These are phyloP conservation scores for Solenopsis invicta DNA, from an alignment of 1,140 invertebrate genomes.

Conservation along the genomic window DNA sequence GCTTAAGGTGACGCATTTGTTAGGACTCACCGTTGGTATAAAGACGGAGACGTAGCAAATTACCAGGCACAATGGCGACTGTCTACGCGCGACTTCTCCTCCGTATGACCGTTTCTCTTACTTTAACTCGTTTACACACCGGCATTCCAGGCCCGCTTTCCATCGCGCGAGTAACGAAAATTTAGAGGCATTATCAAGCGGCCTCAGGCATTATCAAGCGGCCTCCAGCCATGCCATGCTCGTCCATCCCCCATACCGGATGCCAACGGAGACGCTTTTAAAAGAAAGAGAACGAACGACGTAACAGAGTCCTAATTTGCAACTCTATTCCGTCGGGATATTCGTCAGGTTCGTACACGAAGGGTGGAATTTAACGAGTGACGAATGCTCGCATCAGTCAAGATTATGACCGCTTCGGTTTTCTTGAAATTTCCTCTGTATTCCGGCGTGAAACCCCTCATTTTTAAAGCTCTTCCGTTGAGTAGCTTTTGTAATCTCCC, in stretches of 20 bases:
- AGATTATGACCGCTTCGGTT: conserved; percentile 58
- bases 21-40: conserved; percentile 16
- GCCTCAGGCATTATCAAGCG: conserved; percentile 70
- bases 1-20: conserved; percentile 52
- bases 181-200: conserved; percentile 74
- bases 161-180: conserved; percentile 71
- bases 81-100: conserved; percentile 64
- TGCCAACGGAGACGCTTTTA: conserved; percentile 33
- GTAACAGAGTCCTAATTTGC: conserved; percentile 75
- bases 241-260: neutral
- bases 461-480: conserved; percentile 62
- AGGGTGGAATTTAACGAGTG: conserved; percentile 67
- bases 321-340: conserved; percentile 56
- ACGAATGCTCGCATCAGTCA: conserved; percentile 69
- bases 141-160: conserved; percentile 17
- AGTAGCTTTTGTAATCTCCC: conserved; percentile 10
- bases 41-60: conserved; percentile 67
- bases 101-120: conserved; percentile 73
- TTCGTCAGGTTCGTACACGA: conserved; percentile 46
- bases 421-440: conserved; percentile 25
- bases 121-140: conserved; percentile 72
- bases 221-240: conserved; percentile 25
- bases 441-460: neutral
- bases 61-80: conserved; percentile 52
- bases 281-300: conserved; percentile 43